Conservation (phyloP, 2,797 vertebrate genomes). For the Cirrhinus molitorella region DNA sequence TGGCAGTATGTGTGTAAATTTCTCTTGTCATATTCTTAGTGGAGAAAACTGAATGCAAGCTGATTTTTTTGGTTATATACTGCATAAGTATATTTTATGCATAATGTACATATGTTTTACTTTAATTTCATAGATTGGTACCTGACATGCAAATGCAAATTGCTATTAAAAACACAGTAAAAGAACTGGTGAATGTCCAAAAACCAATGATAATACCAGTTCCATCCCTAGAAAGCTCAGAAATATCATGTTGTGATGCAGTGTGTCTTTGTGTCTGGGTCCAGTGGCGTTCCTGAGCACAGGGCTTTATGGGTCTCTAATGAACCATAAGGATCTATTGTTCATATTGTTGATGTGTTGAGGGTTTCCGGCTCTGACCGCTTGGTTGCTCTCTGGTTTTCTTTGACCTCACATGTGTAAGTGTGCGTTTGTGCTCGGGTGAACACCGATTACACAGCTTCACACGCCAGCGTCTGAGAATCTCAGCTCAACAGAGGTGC, state of each 20-base stretch:
- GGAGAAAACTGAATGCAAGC: too few relatives aligned
- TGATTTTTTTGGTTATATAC: too few relatives aligned
- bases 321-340: constrained; percentile 47
- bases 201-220: neutral
- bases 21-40: too few relatives aligned
- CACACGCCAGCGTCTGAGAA: constrained; percentile 2
- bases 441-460: neutral
- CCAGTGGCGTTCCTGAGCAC: neutral
- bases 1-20: too few relatives aligned
- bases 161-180: neutral
- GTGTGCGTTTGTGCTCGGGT: constrained; percentile 10
- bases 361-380: constrained; percentile 44
- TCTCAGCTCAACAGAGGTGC: constrained; percentile 47
- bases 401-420: constrained; percentile 58
- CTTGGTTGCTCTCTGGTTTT: constrained; percentile 67
- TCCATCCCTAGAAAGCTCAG: neutral
- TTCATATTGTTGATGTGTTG: constrained; percentile 50
- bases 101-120: neutral
- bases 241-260: neutral
- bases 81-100: neutral
- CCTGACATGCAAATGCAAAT: neutral
- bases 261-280: neutral
- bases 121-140: neutral
- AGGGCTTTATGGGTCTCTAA: constrained; percentile 27
- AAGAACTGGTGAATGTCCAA: neutral